phyloP scores from a whole-genome alignment of 2,888 invertebrate species.

The Acanthacorydalis orientalis region DNA sequence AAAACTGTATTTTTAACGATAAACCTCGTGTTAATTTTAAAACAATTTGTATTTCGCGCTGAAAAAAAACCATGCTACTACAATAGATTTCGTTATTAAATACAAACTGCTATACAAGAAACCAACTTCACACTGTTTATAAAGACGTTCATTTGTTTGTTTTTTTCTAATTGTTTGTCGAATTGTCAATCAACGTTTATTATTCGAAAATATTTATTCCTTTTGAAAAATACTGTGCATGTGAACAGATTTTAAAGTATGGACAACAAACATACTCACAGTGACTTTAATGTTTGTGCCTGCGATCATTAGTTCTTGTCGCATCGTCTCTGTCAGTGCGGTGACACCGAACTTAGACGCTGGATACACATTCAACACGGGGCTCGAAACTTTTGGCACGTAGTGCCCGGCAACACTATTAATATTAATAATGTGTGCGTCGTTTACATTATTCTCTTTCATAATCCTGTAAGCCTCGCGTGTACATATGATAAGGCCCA shows the following conservation, averaged over 20 bases:
- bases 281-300: slow-evolving; percentile 1
- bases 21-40: too few relatives aligned
- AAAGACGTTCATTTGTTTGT: too few relatives aligned
- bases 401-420: slow-evolving; percentile 10
- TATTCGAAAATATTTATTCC: too few relatives aligned
- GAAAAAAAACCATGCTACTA: too few relatives aligned
- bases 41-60: too few relatives aligned
- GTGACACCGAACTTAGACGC: slow-evolving; percentile 5
- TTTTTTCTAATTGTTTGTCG: too few relatives aligned
- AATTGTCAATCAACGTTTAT: too few relatives aligned
- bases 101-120: too few relatives aligned
- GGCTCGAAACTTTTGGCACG: slow-evolving; percentile 1
- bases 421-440: slow-evolving; percentile 13
- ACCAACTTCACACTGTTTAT: too few relatives aligned
- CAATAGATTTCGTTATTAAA: too few relatives aligned
- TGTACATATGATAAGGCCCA: slow-evolving; percentile 9
- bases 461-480: slow-evolving; percentile 11
- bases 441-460: slow-evolving; percentile 9
- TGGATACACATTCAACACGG: slow-evolving; percentile 3
- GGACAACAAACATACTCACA: neutral
- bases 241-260: neutral
- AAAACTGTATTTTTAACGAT: too few relatives aligned
- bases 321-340: slow-evolving; percentile 1
- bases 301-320: slow-evolving; percentile 6
- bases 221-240: neutral